phyloP scores from a whole-genome alignment of 2,113 vertebrate species.

The Accipiter cooperii region DNA sequence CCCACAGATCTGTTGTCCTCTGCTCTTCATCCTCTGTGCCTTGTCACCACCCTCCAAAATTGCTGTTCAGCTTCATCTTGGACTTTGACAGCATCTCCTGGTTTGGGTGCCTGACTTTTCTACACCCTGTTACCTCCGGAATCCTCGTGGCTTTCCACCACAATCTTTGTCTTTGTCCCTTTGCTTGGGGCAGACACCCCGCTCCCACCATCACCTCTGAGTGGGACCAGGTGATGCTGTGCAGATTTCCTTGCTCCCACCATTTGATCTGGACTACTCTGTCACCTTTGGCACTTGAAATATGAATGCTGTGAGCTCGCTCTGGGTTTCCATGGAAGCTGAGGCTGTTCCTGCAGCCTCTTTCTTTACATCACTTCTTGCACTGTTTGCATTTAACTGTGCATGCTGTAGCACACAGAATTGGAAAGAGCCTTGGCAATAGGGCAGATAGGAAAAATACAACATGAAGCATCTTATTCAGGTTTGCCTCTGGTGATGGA shows the following conservation, averaged over 20 bases:
- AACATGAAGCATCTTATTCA: fast-evolving
- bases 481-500: not conserved
- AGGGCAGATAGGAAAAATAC: not conserved
- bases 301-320: fast-evolving
- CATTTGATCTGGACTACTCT: not conserved
- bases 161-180: not conserved
- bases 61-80: not conserved
- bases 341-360: not conserved
- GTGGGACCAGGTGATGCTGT: fast-evolving
- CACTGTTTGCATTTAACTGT: not conserved
- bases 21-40: not conserved
- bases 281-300: not conserved
- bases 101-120: not conserved
- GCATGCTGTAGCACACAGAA: fast-evolving
- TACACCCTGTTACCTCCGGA: not conserved
- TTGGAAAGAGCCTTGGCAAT: fast-evolving
- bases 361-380: not conserved
- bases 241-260: not conserved
- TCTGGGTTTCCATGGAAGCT: not conserved
- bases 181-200: not conserved
- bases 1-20: not conserved
- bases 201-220: not conserved
- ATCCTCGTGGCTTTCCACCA: not conserved
- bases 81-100: not conserved
- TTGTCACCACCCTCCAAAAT: not conserved